Evolutionary conservation across 2,113 vertebrate species (phyloP).

Genomic region (Ptilorrhoa leucosticta): DNA sequence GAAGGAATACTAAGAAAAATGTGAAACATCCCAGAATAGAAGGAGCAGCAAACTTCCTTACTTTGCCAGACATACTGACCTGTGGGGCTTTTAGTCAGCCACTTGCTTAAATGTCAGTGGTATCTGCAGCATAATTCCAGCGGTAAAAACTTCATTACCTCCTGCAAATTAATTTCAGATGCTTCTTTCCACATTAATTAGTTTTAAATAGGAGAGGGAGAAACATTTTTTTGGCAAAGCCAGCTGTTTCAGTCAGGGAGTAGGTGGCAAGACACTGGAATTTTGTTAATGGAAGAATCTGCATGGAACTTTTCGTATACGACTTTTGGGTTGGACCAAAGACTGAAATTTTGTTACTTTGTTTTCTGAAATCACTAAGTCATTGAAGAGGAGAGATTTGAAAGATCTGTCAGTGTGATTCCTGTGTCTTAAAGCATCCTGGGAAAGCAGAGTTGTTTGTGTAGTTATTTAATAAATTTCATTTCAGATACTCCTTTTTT

Average conservation of each 20-base stretch:
- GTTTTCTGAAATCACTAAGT: neutral
- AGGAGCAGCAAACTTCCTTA: neutral
- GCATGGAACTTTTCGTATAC: neutral
- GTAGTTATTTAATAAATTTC: neutral
- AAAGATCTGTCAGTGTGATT: neutral
- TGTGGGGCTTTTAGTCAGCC: neutral
- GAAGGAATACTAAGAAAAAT: neutral
- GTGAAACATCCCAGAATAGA: neutral
- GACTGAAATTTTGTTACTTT: neutral
- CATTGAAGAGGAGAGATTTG: neutral
- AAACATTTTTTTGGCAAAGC: neutral
- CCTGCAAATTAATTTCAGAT: neutral
- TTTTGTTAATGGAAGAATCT: neutral
- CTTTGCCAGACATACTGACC: neutral
- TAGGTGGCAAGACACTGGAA: neutral
- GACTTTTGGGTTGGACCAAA: neutral
- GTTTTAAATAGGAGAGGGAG: neutral
- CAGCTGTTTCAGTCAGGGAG: neutral
- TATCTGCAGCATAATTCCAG: neutral
- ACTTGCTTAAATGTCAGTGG: neutral
- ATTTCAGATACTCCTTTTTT: neutral
- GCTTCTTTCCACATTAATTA: neutral
- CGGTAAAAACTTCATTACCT: neutral
- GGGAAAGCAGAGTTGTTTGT: neutral
- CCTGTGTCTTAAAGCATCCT: neutral